Conservation (phyloP, 2,888 invertebrate species). For the Willowsia nigromaculata region DNA sequence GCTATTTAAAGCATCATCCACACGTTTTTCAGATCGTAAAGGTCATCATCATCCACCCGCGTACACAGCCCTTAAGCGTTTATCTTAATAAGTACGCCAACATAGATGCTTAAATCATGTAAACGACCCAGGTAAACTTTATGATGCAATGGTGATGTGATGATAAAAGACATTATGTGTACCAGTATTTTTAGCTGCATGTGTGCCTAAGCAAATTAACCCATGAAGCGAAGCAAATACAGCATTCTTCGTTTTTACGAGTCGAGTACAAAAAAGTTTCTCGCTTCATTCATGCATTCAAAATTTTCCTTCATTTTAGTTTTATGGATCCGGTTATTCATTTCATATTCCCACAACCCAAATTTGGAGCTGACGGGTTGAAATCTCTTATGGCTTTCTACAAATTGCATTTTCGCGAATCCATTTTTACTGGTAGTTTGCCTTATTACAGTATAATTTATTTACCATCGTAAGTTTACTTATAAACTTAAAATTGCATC, state of each 20-base stretch:
- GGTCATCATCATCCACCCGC: slow-evolving; percentile 1
- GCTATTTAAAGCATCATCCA: slow-evolving; percentile 3
- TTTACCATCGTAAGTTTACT: background rate
- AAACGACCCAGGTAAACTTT: too few species aligned
- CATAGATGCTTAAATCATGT: slow-evolving; percentile 12
- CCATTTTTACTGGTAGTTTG: slow-evolving; percentile 57
- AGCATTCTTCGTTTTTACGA: background rate
- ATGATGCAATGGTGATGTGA: background rate
- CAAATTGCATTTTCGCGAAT: background rate
- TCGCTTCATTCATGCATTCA: slow-evolving; percentile 5
- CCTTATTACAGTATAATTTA: slow-evolving; percentile 28
- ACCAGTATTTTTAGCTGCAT: background rate
- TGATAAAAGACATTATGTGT: background rate
- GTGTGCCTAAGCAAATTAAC: background rate
- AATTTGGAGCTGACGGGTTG: slow-evolving; percentile 19
- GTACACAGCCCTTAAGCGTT: background rate
- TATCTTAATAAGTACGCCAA: background rate
- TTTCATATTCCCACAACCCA: slow-evolving; percentile 4
- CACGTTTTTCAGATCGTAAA: background rate
- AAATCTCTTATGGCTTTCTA: background rate
- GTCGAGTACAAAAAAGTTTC: background rate
- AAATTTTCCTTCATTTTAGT: background rate
- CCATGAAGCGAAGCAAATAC: background rate
- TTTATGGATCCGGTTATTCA: slow-evolving; percentile 28
- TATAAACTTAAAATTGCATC: too few species aligned